These are phyloP conservation scores for Elymnias hypermnestra DNA, from an alignment of 1,140 invertebrate genomes.

Conservation along the genomic window DNA sequence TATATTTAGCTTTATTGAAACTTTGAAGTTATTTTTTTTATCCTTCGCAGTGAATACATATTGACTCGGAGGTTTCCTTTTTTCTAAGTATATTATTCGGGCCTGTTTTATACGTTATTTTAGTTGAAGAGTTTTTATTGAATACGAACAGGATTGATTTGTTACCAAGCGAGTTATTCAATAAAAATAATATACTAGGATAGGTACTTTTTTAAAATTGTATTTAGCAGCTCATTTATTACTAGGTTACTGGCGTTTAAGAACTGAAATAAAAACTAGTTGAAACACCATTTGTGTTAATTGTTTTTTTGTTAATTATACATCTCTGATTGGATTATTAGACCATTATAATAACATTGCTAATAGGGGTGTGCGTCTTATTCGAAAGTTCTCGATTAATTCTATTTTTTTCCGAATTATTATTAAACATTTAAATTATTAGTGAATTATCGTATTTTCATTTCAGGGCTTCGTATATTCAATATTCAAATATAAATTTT, in stretches of 20 bases:
- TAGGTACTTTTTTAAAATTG: slow-evolving; percentile 73
- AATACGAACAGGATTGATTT: slow-evolving; percentile 70
- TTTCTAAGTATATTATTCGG: slow-evolving; percentile 50
- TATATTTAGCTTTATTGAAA: slow-evolving; percentile 67
- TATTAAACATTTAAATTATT: too few species aligned
- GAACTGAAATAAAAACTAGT: slow-evolving; percentile 75
- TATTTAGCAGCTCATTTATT: slow-evolving; percentile 75
- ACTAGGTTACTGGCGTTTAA: slow-evolving; percentile 74
- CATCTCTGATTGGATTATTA: too few species aligned
- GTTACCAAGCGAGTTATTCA: slow-evolving; percentile 74
- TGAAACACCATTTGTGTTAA: slow-evolving; percentile 69
- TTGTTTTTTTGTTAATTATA: too few species aligned
- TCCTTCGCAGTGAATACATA: slow-evolving; percentile 35
- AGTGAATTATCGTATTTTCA: too few species aligned
- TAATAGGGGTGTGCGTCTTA: too few species aligned
- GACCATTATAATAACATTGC: too few species aligned
- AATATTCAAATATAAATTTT: too few species aligned
- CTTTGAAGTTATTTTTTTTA: slow-evolving; percentile 63
- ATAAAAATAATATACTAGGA: slow-evolving; percentile 70
- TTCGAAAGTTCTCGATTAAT: too few species aligned
- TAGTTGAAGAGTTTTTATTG: slow-evolving; percentile 67
- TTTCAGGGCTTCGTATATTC: too few species aligned
- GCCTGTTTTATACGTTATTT: slow-evolving; percentile 53
- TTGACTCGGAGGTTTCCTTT: slow-evolving; percentile 13
- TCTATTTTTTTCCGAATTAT: too few species aligned